Evolutionary conservation across 2,888 invertebrate species (phyloP), one percentile per base, ranked within the genome.

Genomic region (Beris morrisii): DNA sequence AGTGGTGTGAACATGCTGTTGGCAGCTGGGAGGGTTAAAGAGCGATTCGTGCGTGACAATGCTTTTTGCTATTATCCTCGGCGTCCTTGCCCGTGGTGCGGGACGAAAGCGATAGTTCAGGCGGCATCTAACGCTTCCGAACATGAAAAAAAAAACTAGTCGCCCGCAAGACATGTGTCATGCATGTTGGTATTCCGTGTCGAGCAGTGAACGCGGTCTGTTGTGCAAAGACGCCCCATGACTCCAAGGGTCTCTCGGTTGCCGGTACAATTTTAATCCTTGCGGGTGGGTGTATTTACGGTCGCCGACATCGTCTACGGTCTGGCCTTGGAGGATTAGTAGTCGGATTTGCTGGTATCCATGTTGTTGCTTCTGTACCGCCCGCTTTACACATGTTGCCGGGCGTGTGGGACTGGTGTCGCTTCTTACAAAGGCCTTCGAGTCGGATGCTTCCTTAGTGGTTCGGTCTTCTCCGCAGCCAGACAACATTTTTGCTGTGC

Each of bases 281-380:
- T 59, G 65, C 50, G 65, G 65, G 65, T 65, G 65, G 65, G 65
- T 65, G 57, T 56, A 56, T 15, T 38, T 28, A 43, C 38, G 50
- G 50, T 45, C 12, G 45, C 31, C 43, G 43, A 31, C 38, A 44
- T 54, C 56, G 55, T 32, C 65, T 38, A 38, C 38, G 38, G 38
- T 38, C 38, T 38, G 38, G 38, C 7, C 38, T 38, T 5, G 38
- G 57, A 55, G 65, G 65, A 65, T 65, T 65, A 65, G 48, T 38
- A 38, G 38, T 9, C 38, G 38, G 38, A 38, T 38, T 38, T 38
- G 38, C 9, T 38, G 38, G 5, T 38, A 38, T 38, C 38, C 38
- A 9, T 38, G 38, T 38, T 38, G 38, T 38, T 38, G 38, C 38
- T 38, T 5, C 38, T 38, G 38, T 38, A 38, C 38, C 54, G 13